Evolutionary conservation across 2,113 vertebrate genomes (phyloP), one percentile per base, ranked within the genome.

Genomic region (Chaenocephalus aceratus): DNA sequence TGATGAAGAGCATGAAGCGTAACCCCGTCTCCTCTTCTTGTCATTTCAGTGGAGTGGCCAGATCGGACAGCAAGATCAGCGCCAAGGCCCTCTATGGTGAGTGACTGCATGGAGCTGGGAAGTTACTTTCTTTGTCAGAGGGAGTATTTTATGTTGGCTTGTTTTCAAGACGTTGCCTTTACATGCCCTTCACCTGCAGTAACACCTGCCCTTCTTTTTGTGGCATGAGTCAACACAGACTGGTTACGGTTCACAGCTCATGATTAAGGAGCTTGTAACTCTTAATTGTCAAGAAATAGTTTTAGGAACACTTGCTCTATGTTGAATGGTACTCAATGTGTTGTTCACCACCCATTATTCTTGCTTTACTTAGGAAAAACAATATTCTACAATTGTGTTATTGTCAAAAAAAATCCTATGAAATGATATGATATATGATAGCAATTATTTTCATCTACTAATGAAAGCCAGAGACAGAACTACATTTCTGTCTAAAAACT

Each of bases 61-160:
- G 94, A 87, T 95, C 95, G 16, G 94, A 96, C 93, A 95, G 95
- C 94, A 96, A 93, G 91, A 78, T 95, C 82, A 96, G 94, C 73
- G 95, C 95, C 86, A 96, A 96, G 93, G 94, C 95, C 84, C 92
- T 96, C 46, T 96, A 94, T 1, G 95, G 95, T 96, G 88, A 94
- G 94, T 64, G 14, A 63, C 57, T 52, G 15, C 41, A n/a, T 67
- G 44, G 52, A 75, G 44, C 46, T 51, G 63, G 15, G 63, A 65
- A 51, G 14, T 66, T 18, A 14, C 63, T 65, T 21, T 45, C 21
- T 15, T 65, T 23, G 63, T 30, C 44, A 11, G 46, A 18, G 30
- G 44, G 49, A 8, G 16, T 5, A 34, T 45, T 77, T 62, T 34
- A 30, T 21, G 48, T 54, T 65, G 15, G 46, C 21, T 10, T 45